Base-by-base conservation (phyloP, 2,888 invertebrate genomes). In the Drosophila monieri region DNA sequence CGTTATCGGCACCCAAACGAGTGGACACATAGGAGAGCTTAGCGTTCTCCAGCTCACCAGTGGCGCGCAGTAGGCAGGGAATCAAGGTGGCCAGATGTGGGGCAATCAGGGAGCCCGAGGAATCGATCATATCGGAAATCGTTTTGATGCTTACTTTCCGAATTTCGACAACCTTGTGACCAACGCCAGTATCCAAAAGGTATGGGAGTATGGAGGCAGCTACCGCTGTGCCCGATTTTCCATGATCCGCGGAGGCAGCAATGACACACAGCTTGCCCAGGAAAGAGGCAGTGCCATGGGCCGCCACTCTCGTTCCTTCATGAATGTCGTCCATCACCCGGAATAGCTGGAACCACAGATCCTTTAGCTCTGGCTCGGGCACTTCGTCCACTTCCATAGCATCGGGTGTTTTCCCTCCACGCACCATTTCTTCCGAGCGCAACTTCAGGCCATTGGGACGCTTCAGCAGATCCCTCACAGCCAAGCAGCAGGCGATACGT, bases 301-400 rank as follows among this genome's bases (percentile, higher is more conserved):
- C 97, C 0, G 95, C 94, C 66, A 94, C 92, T 51, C 97, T 91
- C 0, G 97, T 97, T 23, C 95, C 96, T 89, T 97, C 98, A 90
- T 98, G 98, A 78, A 97, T 96, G 91, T 98, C 98, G 90, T 98
- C 98, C 95, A 97, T 96, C 0, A 98, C 98, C 18, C 97, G 93
- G 90, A 98, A 97, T 70, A 98, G 92, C 88, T 96, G 95, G 32
- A 93, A 93, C 97, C 98, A 98, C 0, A 92, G 76, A 51, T 91
- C 90, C 2, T 86, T 85, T 0, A 92, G 71, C 73, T 92, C 92
- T 0, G 91, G 92, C 58, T 92, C 92, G 0, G 91, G 90, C 15
- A 91, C 81, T 44, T 90, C 90, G 62, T 90, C 90, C 9, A 78
- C 73, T 3, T 85, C 75, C 75, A 88, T 88, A 6, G 43, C 25